Conservation (phyloP, 2,888 invertebrate genomes). For the Oxystoma pomonae region DNA sequence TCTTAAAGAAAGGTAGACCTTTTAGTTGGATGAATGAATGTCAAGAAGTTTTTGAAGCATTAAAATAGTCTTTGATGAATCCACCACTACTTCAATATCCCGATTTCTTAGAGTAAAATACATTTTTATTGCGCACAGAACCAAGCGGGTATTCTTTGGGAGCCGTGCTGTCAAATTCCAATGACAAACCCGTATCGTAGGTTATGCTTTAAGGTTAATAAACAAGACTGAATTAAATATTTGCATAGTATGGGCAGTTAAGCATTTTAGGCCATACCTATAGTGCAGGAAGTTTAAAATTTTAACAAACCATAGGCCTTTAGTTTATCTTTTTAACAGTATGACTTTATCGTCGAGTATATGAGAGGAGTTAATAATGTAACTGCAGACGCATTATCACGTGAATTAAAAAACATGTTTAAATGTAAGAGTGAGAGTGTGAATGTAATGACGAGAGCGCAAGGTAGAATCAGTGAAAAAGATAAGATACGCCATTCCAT, state of each 20-base stretch:
- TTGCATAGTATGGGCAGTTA: conserved; percentile 26
- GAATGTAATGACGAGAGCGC: not conserved
- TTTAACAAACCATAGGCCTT: conserved; percentile 3
- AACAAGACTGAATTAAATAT: no score
- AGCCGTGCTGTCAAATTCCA: conserved; percentile 12
- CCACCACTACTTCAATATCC: conserved; percentile 21
- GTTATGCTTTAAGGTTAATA: no score
- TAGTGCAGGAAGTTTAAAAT: not conserved
- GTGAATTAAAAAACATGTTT: not conserved
- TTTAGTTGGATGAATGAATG: conserved; percentile 11
- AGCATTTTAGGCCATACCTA: not conserved
- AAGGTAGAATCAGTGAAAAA: not conserved
- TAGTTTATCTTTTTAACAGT: conserved; percentile 11
- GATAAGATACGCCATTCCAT: not conserved
- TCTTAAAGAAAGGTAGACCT: not conserved
- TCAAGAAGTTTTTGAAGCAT: not conserved
- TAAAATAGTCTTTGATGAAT: conserved; percentile 16
- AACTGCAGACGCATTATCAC: conserved; percentile 6
- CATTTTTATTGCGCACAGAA: no score
- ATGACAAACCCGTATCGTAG: conserved; percentile 18
- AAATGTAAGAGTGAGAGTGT: no score
- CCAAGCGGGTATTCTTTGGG: no score
- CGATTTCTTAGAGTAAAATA: conserved; percentile 17
- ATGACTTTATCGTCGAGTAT: conserved; percentile 4
- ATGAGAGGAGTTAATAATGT: conserved; percentile 8